phyloP scores from a whole-genome alignment of 2,888 invertebrate species.

The Carterocephalus palaemon region DNA sequence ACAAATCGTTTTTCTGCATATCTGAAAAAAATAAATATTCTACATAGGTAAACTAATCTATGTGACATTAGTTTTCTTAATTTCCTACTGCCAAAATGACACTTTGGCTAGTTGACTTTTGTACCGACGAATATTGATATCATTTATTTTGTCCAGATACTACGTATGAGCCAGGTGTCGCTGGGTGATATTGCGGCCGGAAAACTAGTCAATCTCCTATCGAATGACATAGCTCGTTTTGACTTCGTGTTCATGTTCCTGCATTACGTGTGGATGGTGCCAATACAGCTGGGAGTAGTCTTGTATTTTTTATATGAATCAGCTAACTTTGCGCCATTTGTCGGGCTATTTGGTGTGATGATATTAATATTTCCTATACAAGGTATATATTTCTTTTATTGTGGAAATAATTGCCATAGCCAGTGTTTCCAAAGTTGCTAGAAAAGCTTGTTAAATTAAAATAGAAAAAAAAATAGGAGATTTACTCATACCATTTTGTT shows the following conservation, averaged over 20 bases:
- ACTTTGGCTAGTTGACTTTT: no score
- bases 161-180: slow-evolving; percentile 85
- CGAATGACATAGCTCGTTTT: slow-evolving; percentile 90
- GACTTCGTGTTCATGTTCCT: slow-evolving; percentile 85
- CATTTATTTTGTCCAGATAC: slow-evolving; percentile 68
- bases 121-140: slow-evolving; percentile 1
- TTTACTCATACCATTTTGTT: no score
- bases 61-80: no score
- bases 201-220: slow-evolving; percentile 88
- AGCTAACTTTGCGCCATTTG: slow-evolving; percentile 62
- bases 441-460: no score
- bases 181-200: slow-evolving; percentile 84
- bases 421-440: no score
- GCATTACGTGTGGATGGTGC: slow-evolving; percentile 89
- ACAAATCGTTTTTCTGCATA: no score
- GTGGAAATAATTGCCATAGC: no score
- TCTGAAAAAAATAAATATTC: no score
- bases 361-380: slow-evolving; percentile 78
- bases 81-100: no score
- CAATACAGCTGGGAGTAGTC: slow-evolving; percentile 82
- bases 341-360: slow-evolving; percentile 68
- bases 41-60: no score
- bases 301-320: slow-evolving; percentile 56
- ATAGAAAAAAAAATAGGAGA: no score
- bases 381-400: no score